These are phyloP conservation scores for Argynnis bischoffii DNA, from an alignment of 2,888 invertebrate species.

Conservation along the genomic window DNA sequence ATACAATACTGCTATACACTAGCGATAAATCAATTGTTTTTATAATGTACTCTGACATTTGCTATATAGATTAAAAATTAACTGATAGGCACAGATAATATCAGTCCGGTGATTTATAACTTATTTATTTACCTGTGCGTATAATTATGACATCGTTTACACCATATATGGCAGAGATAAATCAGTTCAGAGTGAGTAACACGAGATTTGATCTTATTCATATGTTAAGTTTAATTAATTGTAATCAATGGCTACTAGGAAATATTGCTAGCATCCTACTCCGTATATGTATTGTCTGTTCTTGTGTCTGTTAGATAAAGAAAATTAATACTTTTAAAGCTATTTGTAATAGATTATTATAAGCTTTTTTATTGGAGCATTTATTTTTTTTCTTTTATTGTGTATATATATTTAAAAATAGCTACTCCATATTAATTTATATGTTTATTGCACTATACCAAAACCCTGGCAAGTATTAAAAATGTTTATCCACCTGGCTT, in stretches of 20 bases:
- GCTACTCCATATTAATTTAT: too few species aligned
- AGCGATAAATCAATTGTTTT: constrained; percentile 3
- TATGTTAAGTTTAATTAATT: constrained; percentile 11
- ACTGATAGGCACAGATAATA: constrained; percentile 24
- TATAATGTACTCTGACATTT: constrained; percentile 22
- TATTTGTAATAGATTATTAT: too few species aligned
- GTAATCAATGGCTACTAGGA: constrained; percentile 7
- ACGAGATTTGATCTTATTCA: constrained; percentile 26
- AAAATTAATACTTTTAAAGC: too few species aligned
- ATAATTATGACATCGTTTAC: constrained; percentile 33
- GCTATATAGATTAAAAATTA: constrained; percentile 28
- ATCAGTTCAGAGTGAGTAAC: constrained; percentile 18
- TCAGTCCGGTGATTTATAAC: constrained; percentile 30
- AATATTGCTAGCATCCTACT: background rate
- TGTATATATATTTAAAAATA: too few species aligned
- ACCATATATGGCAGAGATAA: constrained; percentile 30
- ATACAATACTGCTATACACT: background rate
- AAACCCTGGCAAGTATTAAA: too few species aligned
- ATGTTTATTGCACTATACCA: too few species aligned
- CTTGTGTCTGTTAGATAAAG: too few species aligned
- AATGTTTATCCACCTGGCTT: too few species aligned
- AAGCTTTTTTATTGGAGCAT: too few species aligned
- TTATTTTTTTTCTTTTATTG: too few species aligned
- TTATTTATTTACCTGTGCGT: constrained; percentile 31
- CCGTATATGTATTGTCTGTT: too few species aligned